Conservation (phyloP, 2,888 invertebrate genomes). For the Hypsopygia costalis region DNA sequence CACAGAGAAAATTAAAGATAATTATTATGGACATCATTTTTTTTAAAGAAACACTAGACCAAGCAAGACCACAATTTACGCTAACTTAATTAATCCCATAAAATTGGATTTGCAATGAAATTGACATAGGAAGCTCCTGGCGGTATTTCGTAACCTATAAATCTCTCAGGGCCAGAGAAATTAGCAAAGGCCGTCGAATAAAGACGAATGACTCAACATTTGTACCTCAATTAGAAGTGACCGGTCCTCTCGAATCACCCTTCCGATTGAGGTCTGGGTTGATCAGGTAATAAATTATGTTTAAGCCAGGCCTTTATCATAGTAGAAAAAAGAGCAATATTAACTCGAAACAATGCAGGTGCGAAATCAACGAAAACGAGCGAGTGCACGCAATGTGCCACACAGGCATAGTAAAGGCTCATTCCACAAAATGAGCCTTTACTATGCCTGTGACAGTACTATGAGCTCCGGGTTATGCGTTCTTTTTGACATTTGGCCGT, state of each 20-base stretch:
- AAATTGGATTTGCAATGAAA: not conserved
- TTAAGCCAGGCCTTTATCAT: not conserved
- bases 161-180: constrained; percentile 27
- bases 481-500: too few relatives aligned
- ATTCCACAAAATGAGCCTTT: too few relatives aligned
- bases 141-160: constrained; percentile 11
- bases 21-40: too few relatives aligned
- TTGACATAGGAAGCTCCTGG: constrained; percentile 4
- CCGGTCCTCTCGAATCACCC: constrained; percentile 13
- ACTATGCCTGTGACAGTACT: too few relatives aligned
- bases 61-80: not conserved
- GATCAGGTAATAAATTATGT: constrained; percentile 7
- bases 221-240: constrained; percentile 34
- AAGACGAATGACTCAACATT: constrained; percentile 43
- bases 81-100: constrained; percentile 1
- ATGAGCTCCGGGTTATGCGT: too few relatives aligned
- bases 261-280: constrained; percentile 1
- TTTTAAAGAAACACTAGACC: too few relatives aligned
- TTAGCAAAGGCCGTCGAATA: constrained; percentile 39
- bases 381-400: too few relatives aligned
- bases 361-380: too few relatives aligned
- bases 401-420: too few relatives aligned
- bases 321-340: too few relatives aligned
- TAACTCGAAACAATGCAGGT: too few relatives aligned
- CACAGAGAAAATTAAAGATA: too few relatives aligned